Evolutionary conservation across 2,888 invertebrate genomes (phyloP).

Genomic region (Cheilosia vulpina): DNA sequence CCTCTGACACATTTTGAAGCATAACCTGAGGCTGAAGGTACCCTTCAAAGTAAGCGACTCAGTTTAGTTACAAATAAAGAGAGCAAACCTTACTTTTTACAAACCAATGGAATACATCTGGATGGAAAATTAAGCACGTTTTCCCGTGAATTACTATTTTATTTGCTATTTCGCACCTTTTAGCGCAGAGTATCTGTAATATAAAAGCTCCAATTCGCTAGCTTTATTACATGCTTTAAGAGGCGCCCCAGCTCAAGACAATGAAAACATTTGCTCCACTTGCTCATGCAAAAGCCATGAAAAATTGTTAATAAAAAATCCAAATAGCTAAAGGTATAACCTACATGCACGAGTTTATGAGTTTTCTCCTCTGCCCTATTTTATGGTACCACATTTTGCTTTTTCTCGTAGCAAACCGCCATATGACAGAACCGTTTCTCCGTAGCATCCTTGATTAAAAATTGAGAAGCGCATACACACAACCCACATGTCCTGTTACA

Average conservation of each 20-base stretch:
- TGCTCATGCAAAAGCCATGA: neutral
- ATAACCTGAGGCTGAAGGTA: no score
- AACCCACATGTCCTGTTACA: conserved; percentile 26
- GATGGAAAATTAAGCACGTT: no score
- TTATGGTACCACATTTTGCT: neutral
- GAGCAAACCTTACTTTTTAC: no score
- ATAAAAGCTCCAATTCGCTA: no score
- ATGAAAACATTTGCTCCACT: conserved; percentile 5
- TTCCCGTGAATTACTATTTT: no score
- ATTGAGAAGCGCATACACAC: conserved; percentile 8
- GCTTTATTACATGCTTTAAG: neutral
- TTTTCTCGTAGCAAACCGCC: neutral
- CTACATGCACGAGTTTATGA: conserved; percentile 14
- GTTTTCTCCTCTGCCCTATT: conserved; percentile 1
- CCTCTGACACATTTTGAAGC: no score
- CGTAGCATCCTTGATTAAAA: conserved; percentile 62
- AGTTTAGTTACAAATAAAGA: no score
- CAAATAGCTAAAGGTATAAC: conserved; percentile 2
- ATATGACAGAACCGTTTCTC: conserved; percentile 55
- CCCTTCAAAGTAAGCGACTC: no score
- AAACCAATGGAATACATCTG: no score
- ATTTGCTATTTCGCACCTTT: no score
- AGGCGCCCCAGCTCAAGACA: neutral
- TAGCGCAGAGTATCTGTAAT: no score
- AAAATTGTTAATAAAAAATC: conserved; percentile 23